Base-by-base conservation (phyloP, 2,888 invertebrate genomes). In the Idaea straminata region DNA sequence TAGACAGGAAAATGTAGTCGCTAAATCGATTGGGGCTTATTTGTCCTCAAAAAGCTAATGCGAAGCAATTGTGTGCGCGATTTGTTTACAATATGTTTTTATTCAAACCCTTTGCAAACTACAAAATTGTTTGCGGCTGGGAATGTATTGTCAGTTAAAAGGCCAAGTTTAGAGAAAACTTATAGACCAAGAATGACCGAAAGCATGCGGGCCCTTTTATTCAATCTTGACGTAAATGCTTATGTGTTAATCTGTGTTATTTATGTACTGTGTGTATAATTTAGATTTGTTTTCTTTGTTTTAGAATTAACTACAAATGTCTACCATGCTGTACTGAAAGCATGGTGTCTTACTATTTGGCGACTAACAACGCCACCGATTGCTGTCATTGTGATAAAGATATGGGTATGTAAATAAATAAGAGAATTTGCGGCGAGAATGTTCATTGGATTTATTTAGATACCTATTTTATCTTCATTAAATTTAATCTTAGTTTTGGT, bases 341-440 rank as follows among this genome's bases (percentile, higher is more conserved):
- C 68, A 84, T 86, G 81, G 83, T 81, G 7, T 83, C 86, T 16
- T 83, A 85, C 67, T 85, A 83, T 71, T 70, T 83, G 69, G 86
- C 76, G 69, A 80, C 75, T 63, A 91, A 89, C 70, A 83, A 86
- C 72, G 86, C 87, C 10, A 78, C 83, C 70, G 93, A 86, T 69
- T 96, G 96, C 76, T 96, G 96, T 79, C 94, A 94, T 77, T 96
- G 96, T 83, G 95, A 95, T 84, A 94, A 94, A 75, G 94, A 95
- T 78, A 94, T 95, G 72, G 95, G 95, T 95, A 78, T 47, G 47
- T 47, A 6, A 47, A 47, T 7, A 47, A 47, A 47, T 47, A 47
- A 47, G 47, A 58, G 35, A 59, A 64, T 63, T 67, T 15, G 36
- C 58, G 35, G 47, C 59, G 57, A 58, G 15, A 36, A 58, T n/a